These are phyloP conservation scores for Drosophila mulleri DNA, from an alignment of 2,888 invertebrate species.

Conservation along the genomic window DNA sequence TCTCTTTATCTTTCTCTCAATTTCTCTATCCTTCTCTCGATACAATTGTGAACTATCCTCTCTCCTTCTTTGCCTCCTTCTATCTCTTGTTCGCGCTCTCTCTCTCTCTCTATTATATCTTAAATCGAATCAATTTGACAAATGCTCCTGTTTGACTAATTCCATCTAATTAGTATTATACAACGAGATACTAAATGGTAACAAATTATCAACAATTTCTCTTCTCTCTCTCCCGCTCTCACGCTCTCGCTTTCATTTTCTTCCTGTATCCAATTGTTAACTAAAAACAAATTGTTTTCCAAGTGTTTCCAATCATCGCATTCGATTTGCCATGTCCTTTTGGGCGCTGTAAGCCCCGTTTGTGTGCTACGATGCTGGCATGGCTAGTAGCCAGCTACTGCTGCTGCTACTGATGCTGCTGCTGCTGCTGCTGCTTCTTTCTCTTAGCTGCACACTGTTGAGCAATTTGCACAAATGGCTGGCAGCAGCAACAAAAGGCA, in stretches of 20 bases:
- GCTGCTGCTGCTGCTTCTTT: constrained; percentile 1
- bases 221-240: neutral
- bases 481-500: constrained; percentile 58
- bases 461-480: constrained; percentile 75
- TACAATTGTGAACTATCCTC: no score
- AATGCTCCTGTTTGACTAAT: neutral
- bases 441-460: constrained; percentile 50
- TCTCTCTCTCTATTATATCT: neutral
- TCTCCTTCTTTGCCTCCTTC: no score
- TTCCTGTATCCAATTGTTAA: constrained; percentile 13
- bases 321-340: constrained; percentile 12
- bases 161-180: neutral
- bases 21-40: neutral
- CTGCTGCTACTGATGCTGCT: no score
- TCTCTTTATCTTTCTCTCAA: neutral
- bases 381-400: constrained; percentile 1
- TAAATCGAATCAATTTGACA: no score
- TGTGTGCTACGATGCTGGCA: neutral
- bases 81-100: no score
- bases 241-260: neutral
- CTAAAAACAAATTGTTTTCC: constrained; percentile 9
- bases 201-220: constrained; percentile 9
- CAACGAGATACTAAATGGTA: neutral
- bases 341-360: constrained; percentile 8
- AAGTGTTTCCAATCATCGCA: constrained; percentile 6